These are phyloP conservation scores for Lithophane ornitopus DNA, from an alignment of 2,888 invertebrate genomes.

Conservation along the genomic window DNA sequence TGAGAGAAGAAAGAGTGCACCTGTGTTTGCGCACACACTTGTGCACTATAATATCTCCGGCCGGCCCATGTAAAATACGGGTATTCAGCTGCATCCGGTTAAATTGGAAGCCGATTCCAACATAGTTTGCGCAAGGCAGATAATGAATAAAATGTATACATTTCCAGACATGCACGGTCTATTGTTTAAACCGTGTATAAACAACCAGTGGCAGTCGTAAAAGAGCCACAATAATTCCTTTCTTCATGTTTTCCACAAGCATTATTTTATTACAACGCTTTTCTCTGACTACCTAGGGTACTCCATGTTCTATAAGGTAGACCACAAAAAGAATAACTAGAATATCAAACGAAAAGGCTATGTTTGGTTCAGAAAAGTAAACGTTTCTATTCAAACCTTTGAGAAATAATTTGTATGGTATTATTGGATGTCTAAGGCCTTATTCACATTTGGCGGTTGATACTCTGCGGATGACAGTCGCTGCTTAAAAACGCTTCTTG, in stretches of 20 bases:
- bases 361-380: conserved; percentile 31
- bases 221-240: conserved; percentile 20
- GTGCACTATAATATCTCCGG: too few species aligned
- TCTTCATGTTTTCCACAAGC: conserved; percentile 14
- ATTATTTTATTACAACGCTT: conserved; percentile 29
- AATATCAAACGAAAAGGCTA: conserved; percentile 29
- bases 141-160: neutral
- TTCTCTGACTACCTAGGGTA: neutral
- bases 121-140: neutral
- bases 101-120: neutral
- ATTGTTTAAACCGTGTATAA: conserved; percentile 5
- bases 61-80: neutral
- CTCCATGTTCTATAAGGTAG: conserved; percentile 31
- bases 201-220: neutral
- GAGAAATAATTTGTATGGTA: conserved; percentile 49
- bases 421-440: neutral
- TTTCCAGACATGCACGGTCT: neutral
- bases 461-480: too few species aligned
- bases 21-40: too few species aligned
- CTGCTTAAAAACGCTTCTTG: neutral
- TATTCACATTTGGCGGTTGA: neutral
- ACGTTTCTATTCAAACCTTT: conserved; percentile 49
- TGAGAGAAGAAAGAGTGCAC: too few species aligned
- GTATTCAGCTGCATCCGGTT: neutral
- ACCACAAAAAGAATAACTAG: conserved; percentile 42